Evolutionary conservation across 2,113 vertebrate species (phyloP), one percentile per base, ranked within the genome.

Genomic region (Fulmarus glacialis): DNA sequence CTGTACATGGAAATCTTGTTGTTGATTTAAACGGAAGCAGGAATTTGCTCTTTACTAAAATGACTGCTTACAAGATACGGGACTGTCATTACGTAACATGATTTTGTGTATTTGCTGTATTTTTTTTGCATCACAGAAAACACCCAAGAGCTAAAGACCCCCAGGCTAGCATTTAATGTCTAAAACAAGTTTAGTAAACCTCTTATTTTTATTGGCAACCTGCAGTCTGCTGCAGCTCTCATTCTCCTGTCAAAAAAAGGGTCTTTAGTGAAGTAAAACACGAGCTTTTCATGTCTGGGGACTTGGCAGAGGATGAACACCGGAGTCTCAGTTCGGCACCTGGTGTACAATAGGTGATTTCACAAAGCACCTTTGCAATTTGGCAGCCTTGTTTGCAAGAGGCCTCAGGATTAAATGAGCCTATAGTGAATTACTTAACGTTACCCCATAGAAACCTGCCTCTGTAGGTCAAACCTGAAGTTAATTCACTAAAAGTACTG

Each of bases 361-460:
- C 87, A 90, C 85, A 90, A 93, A 92, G 62, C 85, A 94, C 64
- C 67, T 97, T 94, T 73, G 67, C 75, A 84, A 40, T 94, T 92
- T 93, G 82, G 60, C 71, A 83, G 23, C 24, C n/a, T 91, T 81
- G 67, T 89, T 93, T 96, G 43, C 55, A 67, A 66, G 45, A 86
- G 62, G 50, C 47, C 58, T 82, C 32, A 15, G 36, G 53, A 70
- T 91, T 94, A 85, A 92, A 73, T 79, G 87, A 89, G 5, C 20
- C 66, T 82, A 7, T 8, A 72, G 70, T 45, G 34, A 87, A 71
- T 82, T 81, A 83, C 12, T 95, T 87, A 67, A 80, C 75, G 20
- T 67, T 85, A 58, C 10, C 14, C 66, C 78, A 45, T 16, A 72
- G 86, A 90, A 90, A 90, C 58, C 50, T 80, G 56, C 43, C n/a